phyloP scores from a whole-genome alignment of 2,888 invertebrate species.

The Drosophila paranaensis region DNA sequence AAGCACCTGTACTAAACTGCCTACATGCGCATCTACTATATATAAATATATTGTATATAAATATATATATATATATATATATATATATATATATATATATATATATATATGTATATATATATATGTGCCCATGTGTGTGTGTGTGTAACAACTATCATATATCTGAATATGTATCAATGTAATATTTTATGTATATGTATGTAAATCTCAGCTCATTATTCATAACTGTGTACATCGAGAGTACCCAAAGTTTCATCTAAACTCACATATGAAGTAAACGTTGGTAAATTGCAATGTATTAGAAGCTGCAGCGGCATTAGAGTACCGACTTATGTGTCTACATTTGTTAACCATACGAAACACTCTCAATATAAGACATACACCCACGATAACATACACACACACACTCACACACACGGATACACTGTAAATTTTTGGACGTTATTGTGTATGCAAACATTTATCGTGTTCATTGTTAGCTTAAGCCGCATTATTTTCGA shows the following conservation, averaged over 20 bases:
- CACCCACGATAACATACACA: constrained; percentile 14
- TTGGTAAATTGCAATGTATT: constrained; percentile 37
- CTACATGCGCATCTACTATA: background rate
- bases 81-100: constrained; percentile 16
- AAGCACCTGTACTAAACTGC: constrained; percentile 14
- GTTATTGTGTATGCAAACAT: constrained; percentile 58
- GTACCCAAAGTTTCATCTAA: constrained; percentile 15
- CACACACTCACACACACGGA: constrained; percentile 15
- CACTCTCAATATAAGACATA: background rate
- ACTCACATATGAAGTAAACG: constrained; percentile 20
- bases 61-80: constrained; percentile 24
- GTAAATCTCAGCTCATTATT: constrained; percentile 43
- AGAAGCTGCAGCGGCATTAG: constrained; percentile 31
- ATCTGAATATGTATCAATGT: constrained; percentile 43
- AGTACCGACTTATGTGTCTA: constrained; percentile 25
- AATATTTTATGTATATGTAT: constrained; percentile 47
- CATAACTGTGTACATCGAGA: constrained; percentile 35
- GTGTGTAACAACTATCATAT: constrained; percentile 15
- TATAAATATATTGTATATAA: constrained; percentile 18
- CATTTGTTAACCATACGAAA: constrained; percentile 9
- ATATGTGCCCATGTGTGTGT: constrained; percentile 12
- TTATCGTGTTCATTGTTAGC: constrained; percentile 50
- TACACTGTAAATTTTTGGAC: constrained; percentile 55
- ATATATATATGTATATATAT: constrained; percentile 30
- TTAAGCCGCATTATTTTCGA: constrained; percentile 49